Conservation (phyloP, 2,888 invertebrate genomes). For the Stratiomys singularior region DNA sequence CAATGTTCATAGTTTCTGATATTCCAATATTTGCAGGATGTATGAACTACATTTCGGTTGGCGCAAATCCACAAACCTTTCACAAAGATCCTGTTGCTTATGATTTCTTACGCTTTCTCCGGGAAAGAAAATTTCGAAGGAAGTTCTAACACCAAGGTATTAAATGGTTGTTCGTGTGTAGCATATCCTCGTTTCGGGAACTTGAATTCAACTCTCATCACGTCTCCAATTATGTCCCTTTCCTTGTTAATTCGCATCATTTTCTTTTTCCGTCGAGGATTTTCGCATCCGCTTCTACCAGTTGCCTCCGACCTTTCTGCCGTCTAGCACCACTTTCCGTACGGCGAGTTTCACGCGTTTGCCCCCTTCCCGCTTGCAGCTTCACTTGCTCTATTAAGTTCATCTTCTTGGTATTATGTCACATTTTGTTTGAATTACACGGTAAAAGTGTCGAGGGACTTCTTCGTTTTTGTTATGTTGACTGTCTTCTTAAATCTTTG, state of each 20-base stretch:
- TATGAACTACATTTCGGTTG: too few relatives aligned
- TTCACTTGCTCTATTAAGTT: constrained; percentile 26
- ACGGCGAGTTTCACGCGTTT: not conserved
- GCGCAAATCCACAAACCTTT: too few relatives aligned
- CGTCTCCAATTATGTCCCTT: constrained; percentile 38
- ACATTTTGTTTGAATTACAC: constrained; percentile 44
- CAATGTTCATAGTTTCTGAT: too few relatives aligned
- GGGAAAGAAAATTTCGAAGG: not conserved
- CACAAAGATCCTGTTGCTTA: constrained; percentile 31
- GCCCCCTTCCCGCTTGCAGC: not conserved
- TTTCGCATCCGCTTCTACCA: not conserved
- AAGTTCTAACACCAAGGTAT: constrained; percentile 24
- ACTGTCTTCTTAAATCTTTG: constrained; percentile 43
- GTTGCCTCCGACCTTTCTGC: constrained; percentile 9
- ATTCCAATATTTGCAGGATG: too few relatives aligned
- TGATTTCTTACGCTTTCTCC: constrained; percentile 20
- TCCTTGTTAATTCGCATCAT: constrained; percentile 41
- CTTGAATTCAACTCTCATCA: constrained; percentile 30
- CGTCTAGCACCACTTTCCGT: constrained; percentile 4
- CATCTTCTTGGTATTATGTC: constrained; percentile 45
- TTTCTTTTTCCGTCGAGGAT: constrained; percentile 12
- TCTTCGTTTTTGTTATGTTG: constrained; percentile 41
- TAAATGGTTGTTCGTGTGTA: constrained; percentile 27
- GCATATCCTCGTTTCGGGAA: constrained; percentile 17
- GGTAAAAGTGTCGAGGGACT: constrained; percentile 43